Evolutionary conservation across 2,113 vertebrate genomes (phyloP), one percentile per base, ranked within the genome.

Genomic region (Antennarius striatus): DNA sequence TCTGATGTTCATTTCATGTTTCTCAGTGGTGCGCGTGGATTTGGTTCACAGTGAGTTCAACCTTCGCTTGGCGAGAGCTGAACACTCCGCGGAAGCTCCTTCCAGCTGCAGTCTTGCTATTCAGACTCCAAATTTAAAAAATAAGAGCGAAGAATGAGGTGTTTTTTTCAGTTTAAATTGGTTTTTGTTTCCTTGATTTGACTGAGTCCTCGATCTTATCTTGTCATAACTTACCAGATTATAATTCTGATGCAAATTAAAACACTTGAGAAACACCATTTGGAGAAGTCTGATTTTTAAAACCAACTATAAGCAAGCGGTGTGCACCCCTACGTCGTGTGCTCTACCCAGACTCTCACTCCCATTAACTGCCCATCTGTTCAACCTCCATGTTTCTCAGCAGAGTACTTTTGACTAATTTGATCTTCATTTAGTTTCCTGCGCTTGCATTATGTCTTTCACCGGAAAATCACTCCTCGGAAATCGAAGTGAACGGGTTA

Each of bases 361-460:
- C 75, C 71, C 70, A 79, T 82, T 84, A 85, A 72, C 64, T 69
- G 72, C 68, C 76, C 83, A 87, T 86, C 83, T 85, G 79, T 73
- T 83, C 75, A 71, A 30, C 56, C 39, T 79, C 66, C 50, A 64
- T 9, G 56, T 73, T 72, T 81, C 78, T 82, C 78, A 72, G 52
- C 79, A 76, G 75, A 74, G 17, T 52, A 68, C 77, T 58, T 69
- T 82, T 77, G 63, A 76, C 72, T 72, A 68, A 87, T 74, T 63
- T 79, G 54, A 79, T 79, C 74, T 57, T 69, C 61, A 66, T 68
- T 85, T 77, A 39, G 55, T 72, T 32, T 22, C 61, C 73, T 77
- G 74, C 10, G 6, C 32, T 65, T 58, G 29, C 62, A 55, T 54
- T 63, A 52, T 29, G 32, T 68, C 57, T 42, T 48, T 62, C 57